These are phyloP conservation scores for Myripristis murdjan DNA, from an alignment of 2,797 vertebrate genomes.

Conservation along the genomic window DNA sequence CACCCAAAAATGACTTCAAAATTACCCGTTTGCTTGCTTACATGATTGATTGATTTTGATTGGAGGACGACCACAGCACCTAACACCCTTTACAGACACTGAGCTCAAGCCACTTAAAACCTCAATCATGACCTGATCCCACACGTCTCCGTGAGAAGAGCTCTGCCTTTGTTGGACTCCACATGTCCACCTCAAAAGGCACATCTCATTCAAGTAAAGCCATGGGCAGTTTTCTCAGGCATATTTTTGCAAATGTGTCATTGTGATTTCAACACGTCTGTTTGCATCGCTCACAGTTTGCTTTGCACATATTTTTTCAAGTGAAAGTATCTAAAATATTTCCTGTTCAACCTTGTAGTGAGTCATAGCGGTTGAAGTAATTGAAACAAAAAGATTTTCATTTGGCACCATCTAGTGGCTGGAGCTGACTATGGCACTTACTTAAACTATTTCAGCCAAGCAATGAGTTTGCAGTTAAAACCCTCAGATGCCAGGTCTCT, in stretches of 20 bases:
- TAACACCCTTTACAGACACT: not conserved
- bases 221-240: not conserved
- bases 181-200: not conserved
- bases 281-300: too few species aligned
- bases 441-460: too few species aligned
- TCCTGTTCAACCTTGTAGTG: not conserved
- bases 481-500: too few species aligned
- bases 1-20: too few species aligned
- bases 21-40: too few species aligned
- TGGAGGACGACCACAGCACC: not conserved
- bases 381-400: not conserved
- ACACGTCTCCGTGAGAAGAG: not conserved
- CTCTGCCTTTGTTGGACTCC: too few species aligned
- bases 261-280: too few species aligned
- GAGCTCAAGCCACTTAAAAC: not conserved
- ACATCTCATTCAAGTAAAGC: not conserved
- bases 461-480: too few species aligned
- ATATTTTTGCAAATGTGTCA: too few species aligned
- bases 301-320: not conserved
- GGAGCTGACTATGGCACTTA: fast-evolving
- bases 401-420: slow-evolving; percentile 57
- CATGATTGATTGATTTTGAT: too few species aligned
- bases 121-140: not conserved
- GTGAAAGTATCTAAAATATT: not conserved
- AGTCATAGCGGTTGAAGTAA: not conserved